Evolutionary conservation across 1,140 invertebrate species (phyloP), one percentile per base, ranked within the genome.

Genomic region (Calephelis nemesis): DNA sequence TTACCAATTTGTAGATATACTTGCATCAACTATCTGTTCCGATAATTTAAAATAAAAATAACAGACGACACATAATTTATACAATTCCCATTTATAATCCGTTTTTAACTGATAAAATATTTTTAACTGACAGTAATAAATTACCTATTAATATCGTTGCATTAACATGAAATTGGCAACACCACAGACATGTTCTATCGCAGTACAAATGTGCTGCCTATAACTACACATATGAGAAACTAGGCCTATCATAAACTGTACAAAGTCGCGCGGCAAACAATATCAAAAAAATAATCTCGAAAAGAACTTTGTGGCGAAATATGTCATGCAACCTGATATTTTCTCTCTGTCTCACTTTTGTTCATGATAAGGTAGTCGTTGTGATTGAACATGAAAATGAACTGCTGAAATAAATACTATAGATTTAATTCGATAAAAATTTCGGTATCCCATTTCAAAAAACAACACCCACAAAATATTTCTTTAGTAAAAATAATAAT

Each of bases 191-290:
- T 42, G 39, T n/a, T 4, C 58, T 60, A 60, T 60, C 42, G 39
- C 58, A 60, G 58, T 42, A 60, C 58, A n/a, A 60, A 40, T 5
- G 39, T 40, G 58, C 58, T 60, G 58, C 58, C 58, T 60, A 60
- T 40, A 60, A 60, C 58, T 60, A 60, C 58, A 60, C 30, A 42
- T 60, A 42, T 39, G 12, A 60, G 58, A 60, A 60, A 60, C 58
- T 60, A 60, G 39, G 58, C 58, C 58, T 60, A 60, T 39, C 0
- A 40, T 60, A 13, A 60, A 60, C 58, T 60, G 58, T 60, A 60
- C 39, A 60, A 60, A 60, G 58, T 60, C 58, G 39, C 30, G 40
- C 58, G 58, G 58, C 39, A 60, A 60, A 8, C 30, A 40, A 60
- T 60, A 60, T 60, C n/a, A 60, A 42, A 30, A 60, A 40, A 60